Base-by-base conservation (phyloP, 2,797 vertebrate genomes). In the Scleropages formosus region DNA sequence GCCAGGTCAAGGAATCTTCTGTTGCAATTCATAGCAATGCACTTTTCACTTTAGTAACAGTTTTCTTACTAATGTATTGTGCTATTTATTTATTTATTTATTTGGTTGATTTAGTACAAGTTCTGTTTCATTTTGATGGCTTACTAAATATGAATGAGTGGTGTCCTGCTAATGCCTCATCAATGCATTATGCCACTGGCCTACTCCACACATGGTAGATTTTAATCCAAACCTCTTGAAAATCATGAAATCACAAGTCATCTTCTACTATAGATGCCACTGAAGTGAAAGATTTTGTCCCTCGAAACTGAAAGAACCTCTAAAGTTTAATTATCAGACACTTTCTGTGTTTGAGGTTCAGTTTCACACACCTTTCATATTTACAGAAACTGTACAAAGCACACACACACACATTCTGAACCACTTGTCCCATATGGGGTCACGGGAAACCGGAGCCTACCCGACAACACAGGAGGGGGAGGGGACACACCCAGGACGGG, bases 41-140 rank as follows among this genome's bases (percentile, higher is more conserved):
- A 58, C 22, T 39, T 8, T 22, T 51, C 56, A 58, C 26, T 26
- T 18, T 70, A 56, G 31, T 70, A 22, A 26, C 49, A 18, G 49
- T 24, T 70, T 70, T 56, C 24, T 56, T 53, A 70, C 9, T 70
- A n/a, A 58, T n/a, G 26, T 8, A n/a, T n/a, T n/a, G n/a, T n/a
- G n/a, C n/a, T 12, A 12, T 56, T 56, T 10, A 2, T 56, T 56
- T 56, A 11, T 7, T 24, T 51, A 3, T 68, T 49, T 49, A 47
- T 49, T 67, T 49, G 24, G 9, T 11, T 7, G 51, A 69, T 69
- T 9, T 13, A 69, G 49, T 15, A 8, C 22, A 22, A 13, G 51
- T 24, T 24, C n/a, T 71, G 24, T 31, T 27, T 16, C 26, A 51
- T 71, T 71, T 58, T 51, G 15, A 1, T 71, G 24, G 49, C 51